These are phyloP conservation scores for Glaucomys volans DNA, from an alignment of 2,113 vertebrate genomes.

Conservation along the genomic window DNA sequence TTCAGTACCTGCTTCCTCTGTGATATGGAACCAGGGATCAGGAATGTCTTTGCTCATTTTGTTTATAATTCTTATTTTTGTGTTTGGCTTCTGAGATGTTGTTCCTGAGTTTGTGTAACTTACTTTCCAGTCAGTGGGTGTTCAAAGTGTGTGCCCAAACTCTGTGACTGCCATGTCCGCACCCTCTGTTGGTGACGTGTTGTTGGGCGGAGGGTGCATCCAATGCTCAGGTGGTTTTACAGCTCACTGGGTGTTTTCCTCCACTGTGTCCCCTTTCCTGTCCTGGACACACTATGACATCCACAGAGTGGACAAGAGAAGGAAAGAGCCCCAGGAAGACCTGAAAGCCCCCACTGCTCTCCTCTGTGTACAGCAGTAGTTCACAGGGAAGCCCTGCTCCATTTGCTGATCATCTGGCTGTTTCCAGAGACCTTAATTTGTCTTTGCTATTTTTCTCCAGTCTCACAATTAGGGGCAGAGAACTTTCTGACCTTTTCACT, in stretches of 20 bases:
- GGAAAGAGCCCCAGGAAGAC: too few relatives aligned
- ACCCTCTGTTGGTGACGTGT: not conserved
- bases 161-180: not conserved
- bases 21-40: not conserved
- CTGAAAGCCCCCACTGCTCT: fast-evolving
- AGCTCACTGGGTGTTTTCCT: not conserved
- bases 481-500: not conserved
- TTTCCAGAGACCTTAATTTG: not conserved
- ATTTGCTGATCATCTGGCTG: not conserved
- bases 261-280: fast-evolving
- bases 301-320: not conserved
- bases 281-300: not conserved
- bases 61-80: not conserved
- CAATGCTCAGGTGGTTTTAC: not conserved
- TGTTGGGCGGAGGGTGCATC: not conserved
- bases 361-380: not conserved
- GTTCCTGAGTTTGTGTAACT: not conserved
- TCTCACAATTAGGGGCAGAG: not conserved
- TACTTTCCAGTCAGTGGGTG: not conserved
- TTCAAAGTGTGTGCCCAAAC: not conserved
- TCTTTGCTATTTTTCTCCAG: not conserved
- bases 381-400: not conserved
- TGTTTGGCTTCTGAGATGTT: not conserved
- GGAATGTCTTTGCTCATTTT: not conserved
- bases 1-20: not conserved